Evolutionary conservation across 2,797 vertebrate genomes (phyloP), one percentile per base, ranked within the genome.

Genomic region (Leptatherina wallacei): DNA sequence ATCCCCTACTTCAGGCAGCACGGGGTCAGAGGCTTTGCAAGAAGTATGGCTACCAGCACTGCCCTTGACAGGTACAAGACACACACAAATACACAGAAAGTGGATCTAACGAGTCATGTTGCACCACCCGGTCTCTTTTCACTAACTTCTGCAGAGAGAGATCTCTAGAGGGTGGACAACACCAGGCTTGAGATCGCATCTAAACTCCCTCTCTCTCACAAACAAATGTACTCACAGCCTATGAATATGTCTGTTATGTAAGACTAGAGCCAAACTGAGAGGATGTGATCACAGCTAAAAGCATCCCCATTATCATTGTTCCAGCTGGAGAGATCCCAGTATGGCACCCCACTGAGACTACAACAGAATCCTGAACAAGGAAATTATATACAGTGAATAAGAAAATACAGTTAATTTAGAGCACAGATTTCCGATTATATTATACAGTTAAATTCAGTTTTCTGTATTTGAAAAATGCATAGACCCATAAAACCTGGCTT

Each of bases 41-140:
- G 98, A 75, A 99, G 98, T 79, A 96, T 99, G 97, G 96, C 98
- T 67, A 99, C 98, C 84, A 99, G 98, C 89, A 95, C 93, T 0
- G 98, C 98, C 65, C 88, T 99, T 20, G 98, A 99, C 95, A 97
- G 96, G 98, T 99, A 91, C 38, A 51, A 72, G 33, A 61, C 55
- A 65, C 61, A 52, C n/a, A 66, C 35, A 38, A 51, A 35, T 9
- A 35, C 7, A 22, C 16, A 12, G 11, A 2, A 3, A 47, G 42
- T 20, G 61, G 56, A 49, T 69, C n/a, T 27, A 33, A 35, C 10
- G 13, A 42, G 14, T 59, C 42, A 32, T 58, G 62, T 76, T 54
- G 70, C 55, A 61, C 52, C 40, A 56, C 24, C 42, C 57, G 11
- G 36, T 56, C 65, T 68, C 33, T 38, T 22, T 67, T 54, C 40